Conservation (phyloP, 2,888 invertebrate genomes). For the Germaria angustata region DNA sequence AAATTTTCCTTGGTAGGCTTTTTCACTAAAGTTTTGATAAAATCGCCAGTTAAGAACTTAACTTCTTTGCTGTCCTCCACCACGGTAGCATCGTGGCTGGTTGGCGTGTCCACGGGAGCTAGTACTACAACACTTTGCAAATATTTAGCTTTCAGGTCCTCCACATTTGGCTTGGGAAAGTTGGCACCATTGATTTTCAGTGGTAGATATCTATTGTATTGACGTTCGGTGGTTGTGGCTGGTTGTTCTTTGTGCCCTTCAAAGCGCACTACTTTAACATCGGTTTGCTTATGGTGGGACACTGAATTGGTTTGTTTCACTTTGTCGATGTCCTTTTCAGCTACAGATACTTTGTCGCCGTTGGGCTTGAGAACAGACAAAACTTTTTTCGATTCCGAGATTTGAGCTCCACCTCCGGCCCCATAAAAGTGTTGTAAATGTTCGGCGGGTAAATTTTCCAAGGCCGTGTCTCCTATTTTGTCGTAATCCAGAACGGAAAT, state of each 20-base stretch:
- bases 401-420: slow-evolving; percentile 89
- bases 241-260: slow-evolving; percentile 83
- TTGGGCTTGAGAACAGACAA: slow-evolving; percentile 85
- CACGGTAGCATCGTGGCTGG: slow-evolving; percentile 80
- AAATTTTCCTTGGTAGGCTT: slow-evolving; percentile 89
- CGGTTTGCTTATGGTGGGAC: slow-evolving; percentile 84
- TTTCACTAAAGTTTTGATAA: slow-evolving; percentile 87
- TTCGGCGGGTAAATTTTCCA: slow-evolving; percentile 91
- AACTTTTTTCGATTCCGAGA: slow-evolving; percentile 86
- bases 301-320: slow-evolving; percentile 74
- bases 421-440: slow-evolving; percentile 92
- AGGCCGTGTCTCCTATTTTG: slow-evolving; percentile 91
- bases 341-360: slow-evolving; percentile 82
- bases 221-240: slow-evolving; percentile 85
- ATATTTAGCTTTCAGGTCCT: slow-evolving; percentile 87
- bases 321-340: slow-evolving; percentile 82
- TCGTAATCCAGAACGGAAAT: slow-evolving; percentile 93
- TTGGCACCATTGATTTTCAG: slow-evolving; percentile 91
- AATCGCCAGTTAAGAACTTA: slow-evolving; percentile 87
- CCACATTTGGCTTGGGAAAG: slow-evolving; percentile 90
- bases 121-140: slow-evolving; percentile 92
- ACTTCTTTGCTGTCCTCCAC: slow-evolving; percentile 85
- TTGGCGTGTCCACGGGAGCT: slow-evolving; percentile 87
- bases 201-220: slow-evolving; percentile 91
- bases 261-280: slow-evolving; percentile 92